These are phyloP conservation scores for Dufourea novaeangliae DNA, from an alignment of 1,140 invertebrate species.

Conservation along the genomic window DNA sequence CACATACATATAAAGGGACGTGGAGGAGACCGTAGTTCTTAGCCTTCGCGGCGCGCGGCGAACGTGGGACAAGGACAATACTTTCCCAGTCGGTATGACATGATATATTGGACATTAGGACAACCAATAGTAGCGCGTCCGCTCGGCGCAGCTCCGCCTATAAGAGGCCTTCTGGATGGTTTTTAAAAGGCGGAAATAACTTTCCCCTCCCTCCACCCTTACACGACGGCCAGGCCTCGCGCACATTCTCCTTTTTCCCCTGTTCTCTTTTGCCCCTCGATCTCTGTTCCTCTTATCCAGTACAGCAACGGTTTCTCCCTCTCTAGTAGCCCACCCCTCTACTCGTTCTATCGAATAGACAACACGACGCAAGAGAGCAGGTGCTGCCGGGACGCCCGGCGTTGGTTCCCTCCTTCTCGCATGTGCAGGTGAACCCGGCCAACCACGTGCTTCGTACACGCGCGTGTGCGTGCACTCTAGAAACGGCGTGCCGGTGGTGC, in stretches of 20 bases:
- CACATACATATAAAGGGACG: no score
- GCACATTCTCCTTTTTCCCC: background rate
- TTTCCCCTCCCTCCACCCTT: conserved; percentile 27
- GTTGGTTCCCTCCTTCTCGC: conserved; percentile 63
- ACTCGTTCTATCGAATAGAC: conserved; percentile 53
- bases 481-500: background rate
- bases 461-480: conserved; percentile 45
- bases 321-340: conserved; percentile 24
- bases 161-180: conserved; percentile 47
- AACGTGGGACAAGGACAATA: conserved; percentile 31
- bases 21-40: background rate
- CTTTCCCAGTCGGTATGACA: conserved; percentile 35
- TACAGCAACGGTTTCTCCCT: conserved; percentile 32
- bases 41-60: background rate
- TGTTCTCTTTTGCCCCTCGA: background rate
- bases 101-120: conserved; percentile 63
- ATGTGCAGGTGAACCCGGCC: conserved; percentile 58
- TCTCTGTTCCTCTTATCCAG: conserved; percentile 21
- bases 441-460: conserved; percentile 58
- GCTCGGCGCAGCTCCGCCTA: conserved; percentile 61
- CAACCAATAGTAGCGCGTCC: conserved; percentile 57
- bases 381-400: conserved; percentile 54
- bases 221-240: background rate
- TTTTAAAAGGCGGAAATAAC: conserved; percentile 66
- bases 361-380: conserved; percentile 50